Conservation (phyloP, 2,797 vertebrate genomes). For the Fringilla coelebs region DNA sequence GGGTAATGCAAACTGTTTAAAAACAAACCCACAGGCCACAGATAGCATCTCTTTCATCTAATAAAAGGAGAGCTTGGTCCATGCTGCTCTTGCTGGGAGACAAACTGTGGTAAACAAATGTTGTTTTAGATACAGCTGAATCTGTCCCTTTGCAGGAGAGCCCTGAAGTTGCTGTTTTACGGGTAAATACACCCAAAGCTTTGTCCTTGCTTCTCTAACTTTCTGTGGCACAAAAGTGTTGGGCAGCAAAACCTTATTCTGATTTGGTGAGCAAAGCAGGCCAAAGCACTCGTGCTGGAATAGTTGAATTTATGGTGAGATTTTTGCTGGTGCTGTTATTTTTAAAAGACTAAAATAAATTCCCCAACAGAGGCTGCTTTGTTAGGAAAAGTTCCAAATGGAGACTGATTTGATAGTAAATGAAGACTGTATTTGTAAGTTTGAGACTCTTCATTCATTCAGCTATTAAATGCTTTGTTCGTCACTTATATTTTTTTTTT, state of each 20-base stretch:
- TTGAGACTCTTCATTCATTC: slow-evolving; percentile 5
- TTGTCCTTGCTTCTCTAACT: neutral
- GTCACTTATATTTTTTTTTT: neutral
- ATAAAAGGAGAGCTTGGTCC: neutral
- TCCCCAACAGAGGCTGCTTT: neutral
- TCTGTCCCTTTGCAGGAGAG: neutral
- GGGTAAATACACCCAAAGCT: neutral
- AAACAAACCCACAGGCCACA: slow-evolving; percentile 7
- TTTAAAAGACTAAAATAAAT: neutral
- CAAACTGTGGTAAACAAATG: neutral
- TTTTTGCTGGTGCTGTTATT: slow-evolving; percentile 8
- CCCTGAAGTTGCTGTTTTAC: neutral
- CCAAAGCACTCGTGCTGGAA: neutral
- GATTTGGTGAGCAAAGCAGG: neutral
- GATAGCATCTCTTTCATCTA: neutral
- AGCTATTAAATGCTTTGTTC: neutral
- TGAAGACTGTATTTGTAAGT: neutral
- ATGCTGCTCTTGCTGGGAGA: neutral
- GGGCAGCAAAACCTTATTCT: neutral
- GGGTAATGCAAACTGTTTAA: neutral
- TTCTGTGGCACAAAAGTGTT: neutral
- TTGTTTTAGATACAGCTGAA: neutral
- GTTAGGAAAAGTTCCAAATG: neutral
- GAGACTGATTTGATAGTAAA: neutral
- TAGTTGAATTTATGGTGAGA: neutral